phyloP scores from a whole-genome alignment of 2,888 invertebrate species.

The Aradus depressus region DNA sequence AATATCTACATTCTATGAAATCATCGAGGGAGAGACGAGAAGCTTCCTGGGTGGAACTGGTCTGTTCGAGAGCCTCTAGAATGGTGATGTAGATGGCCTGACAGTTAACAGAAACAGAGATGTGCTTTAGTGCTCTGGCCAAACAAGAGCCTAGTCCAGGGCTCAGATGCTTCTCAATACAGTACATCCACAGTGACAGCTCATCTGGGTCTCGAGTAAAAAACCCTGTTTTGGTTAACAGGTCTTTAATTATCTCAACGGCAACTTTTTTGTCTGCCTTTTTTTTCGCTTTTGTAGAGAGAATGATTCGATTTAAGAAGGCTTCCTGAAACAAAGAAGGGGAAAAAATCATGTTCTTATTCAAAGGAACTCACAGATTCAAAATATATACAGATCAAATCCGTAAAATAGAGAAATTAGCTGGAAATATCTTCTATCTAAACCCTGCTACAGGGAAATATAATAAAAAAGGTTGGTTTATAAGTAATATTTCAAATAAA shows the following conservation, averaged over 20 bases:
- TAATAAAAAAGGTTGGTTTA: no score
- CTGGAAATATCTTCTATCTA: no score
- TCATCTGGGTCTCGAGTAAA: slow-evolving; percentile 13
- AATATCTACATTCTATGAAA: slow-evolving; percentile 11
- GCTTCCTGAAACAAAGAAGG: slow-evolving; percentile 10
- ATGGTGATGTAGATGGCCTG: slow-evolving; percentile 2
- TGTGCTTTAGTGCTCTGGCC: slow-evolving; percentile 10
- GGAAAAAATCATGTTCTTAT: no score
- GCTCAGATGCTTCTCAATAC: slow-evolving; percentile 11
- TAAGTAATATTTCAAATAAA: no score
- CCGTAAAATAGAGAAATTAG: no score
- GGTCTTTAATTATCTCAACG: slow-evolving; percentile 6
- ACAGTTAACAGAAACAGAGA: no score
- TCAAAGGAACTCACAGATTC: no score
- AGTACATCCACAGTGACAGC: slow-evolving; percentile 21
- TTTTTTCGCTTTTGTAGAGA: background rate
- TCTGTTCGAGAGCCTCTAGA: slow-evolving; percentile 6
- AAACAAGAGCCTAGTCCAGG: slow-evolving; percentile 11
- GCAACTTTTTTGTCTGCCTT: background rate
- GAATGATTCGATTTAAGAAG: slow-evolving; percentile 2
- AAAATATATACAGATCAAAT: no score
- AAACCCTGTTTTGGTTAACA: slow-evolving; percentile 8
- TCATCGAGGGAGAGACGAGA: slow-evolving; percentile 6
- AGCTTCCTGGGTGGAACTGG: background rate
- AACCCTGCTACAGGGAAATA: no score